phyloP scores from a whole-genome alignment of 1,140 invertebrate species.

The Eriocheir sinensis region DNA sequence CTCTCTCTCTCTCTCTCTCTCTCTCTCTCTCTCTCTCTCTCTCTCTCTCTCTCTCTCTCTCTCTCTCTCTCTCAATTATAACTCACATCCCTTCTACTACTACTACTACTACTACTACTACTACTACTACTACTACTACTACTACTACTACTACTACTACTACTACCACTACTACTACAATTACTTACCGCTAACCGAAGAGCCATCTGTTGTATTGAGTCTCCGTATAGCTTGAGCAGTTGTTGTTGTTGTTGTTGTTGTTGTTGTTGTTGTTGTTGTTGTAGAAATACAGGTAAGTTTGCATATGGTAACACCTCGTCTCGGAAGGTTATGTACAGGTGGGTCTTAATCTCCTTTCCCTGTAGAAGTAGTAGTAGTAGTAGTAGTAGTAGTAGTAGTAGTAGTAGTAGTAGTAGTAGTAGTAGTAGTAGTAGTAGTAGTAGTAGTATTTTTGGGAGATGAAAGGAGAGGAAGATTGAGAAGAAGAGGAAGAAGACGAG shows the following conservation, averaged over 20 bases:
- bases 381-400: neutral
- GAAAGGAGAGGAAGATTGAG: neutral
- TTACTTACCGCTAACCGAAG: neutral
- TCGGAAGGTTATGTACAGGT: no score
- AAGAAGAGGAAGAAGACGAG: no score
- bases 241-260: neutral
- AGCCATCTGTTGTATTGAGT: no score
- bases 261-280: neutral
- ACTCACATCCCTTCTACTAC: neutral
- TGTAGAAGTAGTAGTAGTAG: neutral
- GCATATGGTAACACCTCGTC: no score
- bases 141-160: neutral
- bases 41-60: no score
- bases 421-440: neutral
- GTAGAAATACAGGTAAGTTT: neutral
- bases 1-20: neutral
- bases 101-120: neutral
- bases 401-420: slow-evolving; percentile 9
- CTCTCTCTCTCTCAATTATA: no score
- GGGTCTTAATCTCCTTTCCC: neutral
- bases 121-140: slow-evolving; percentile 18
- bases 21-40: neutral
- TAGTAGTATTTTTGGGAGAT: neutral
- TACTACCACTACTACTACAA: neutral
- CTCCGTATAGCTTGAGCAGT: neutral